phyloP scores from a whole-genome alignment of 2,888 invertebrate genomes.

The Microlaimidae sp. region DNA sequence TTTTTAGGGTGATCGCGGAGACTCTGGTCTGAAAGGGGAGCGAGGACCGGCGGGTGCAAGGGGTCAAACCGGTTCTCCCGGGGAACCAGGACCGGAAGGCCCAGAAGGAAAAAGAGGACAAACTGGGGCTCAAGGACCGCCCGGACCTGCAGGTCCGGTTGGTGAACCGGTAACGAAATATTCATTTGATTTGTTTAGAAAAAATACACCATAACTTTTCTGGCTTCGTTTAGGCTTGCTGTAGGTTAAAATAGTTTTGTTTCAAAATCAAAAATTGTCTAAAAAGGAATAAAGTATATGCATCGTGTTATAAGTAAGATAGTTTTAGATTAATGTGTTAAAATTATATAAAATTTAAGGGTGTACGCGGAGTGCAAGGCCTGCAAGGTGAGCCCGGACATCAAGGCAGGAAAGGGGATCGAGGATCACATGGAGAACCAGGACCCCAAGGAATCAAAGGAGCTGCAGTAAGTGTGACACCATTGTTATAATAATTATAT shows the following conservation, averaged over 20 bases:
- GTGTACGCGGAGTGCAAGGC: not conserved
- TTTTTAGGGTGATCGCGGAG: not conserved
- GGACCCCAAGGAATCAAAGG: not conserved
- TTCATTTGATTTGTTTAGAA: too few species aligned
- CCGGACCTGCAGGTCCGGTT: conserved; percentile 8
- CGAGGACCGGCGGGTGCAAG: not conserved
- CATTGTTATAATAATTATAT: too few species aligned
- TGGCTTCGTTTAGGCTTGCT: too few species aligned
- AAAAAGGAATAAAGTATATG: too few species aligned
- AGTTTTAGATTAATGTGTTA: too few species aligned
- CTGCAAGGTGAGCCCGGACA: not conserved
- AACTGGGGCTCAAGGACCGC: conserved; percentile 5
- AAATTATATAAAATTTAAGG: too few species aligned
- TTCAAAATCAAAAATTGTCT: too few species aligned
- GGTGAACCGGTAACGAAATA: too few species aligned
- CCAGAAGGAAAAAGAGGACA: conserved; percentile 7
- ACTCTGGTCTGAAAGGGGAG: not conserved
- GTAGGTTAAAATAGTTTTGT: too few species aligned
- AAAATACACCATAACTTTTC: too few species aligned
- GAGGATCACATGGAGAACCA: conserved; percentile 1
- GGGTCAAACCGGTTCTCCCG: not conserved
- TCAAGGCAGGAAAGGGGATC: conserved; percentile 5
- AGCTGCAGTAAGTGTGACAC: not conserved
- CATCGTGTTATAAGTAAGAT: too few species aligned
- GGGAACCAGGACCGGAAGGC: conserved; percentile 5